phyloP scores from a whole-genome alignment of 2,888 invertebrate genomes.

The Aromia moschata region DNA sequence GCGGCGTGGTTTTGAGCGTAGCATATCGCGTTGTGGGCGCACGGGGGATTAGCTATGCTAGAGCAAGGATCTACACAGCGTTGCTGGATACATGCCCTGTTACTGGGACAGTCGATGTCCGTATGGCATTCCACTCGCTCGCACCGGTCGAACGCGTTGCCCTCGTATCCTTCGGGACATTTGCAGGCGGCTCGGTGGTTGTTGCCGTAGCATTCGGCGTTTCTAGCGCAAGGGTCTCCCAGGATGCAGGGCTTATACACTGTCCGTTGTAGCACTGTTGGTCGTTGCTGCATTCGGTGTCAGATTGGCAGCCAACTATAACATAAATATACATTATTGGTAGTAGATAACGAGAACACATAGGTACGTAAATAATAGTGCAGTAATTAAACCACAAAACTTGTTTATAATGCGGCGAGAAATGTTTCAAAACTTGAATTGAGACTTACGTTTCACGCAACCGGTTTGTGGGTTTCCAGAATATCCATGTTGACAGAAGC shows the following conservation, averaged over 20 bases:
- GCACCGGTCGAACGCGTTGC: slow-evolving; percentile 83
- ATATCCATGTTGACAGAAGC: slow-evolving; percentile 82
- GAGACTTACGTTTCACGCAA: slow-evolving; percentile 74
- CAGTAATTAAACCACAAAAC: no score
- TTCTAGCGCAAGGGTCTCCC: slow-evolving; percentile 83
- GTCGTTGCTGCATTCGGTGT: slow-evolving; percentile 81
- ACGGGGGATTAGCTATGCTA: slow-evolving; percentile 72
- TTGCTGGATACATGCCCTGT: slow-evolving; percentile 76
- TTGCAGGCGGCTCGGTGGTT: slow-evolving; percentile 83
- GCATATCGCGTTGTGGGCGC: slow-evolving; percentile 85
- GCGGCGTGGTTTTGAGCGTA: slow-evolving; percentile 82
- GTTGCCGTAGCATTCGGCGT: slow-evolving; percentile 84
- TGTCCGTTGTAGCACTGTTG: slow-evolving; percentile 85
- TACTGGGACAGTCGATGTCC: slow-evolving; percentile 80
- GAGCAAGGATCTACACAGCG: slow-evolving; percentile 84
- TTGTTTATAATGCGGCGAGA: neutral
- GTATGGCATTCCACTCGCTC: slow-evolving; percentile 81
- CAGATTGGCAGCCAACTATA: slow-evolving; percentile 83
- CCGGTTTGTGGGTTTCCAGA: slow-evolving; percentile 87
- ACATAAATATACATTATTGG: no score
- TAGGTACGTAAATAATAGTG: no score
- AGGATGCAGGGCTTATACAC: slow-evolving; percentile 82
- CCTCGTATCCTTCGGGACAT: slow-evolving; percentile 79
- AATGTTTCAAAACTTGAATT: slow-evolving; percentile 65
- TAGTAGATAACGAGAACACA: no score